Evolutionary conservation across 2,888 invertebrate genomes (phyloP), one percentile per base, ranked within the genome.

Genomic region (Amorpha juglandis): DNA sequence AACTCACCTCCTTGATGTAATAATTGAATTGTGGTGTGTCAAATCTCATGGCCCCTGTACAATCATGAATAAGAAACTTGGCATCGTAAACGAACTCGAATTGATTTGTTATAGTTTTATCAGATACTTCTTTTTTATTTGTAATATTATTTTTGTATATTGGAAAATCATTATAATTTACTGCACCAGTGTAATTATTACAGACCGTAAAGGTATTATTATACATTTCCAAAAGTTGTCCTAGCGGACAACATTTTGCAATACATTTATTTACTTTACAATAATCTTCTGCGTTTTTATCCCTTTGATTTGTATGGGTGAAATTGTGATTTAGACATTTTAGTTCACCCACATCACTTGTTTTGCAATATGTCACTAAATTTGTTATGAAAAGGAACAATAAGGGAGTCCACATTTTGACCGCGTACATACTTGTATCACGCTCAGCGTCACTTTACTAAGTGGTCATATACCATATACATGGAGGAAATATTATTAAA

Each of bases 201-300:
- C 27, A 27, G 4, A 27, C 27, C 27, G 4, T 27, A 1, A 27
- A 27, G n/a, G 27, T n/a, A 9, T 12, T 1, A n/a, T 16, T 9
- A n/a, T 4, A n/a, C 16, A 7, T n/a, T n/a, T n/a, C n/a, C n/a
- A 63, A 35, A 4, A 63, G 38, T 38, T 63, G 35, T 6, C 50
- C 63, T 19, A 19, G 11, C 11, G 48, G 35, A 16, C 63, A 63
- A 19, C 63, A 63, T 35, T 63, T 63, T 11, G 35, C 63, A 27
- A 63, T 50, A 33, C 63, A 63, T n/a, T 27, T 48, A 9, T 63
- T n/a, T 33, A 1, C 33, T 50, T 6, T 16, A 12, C 19, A 35
- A 33, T 19, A 51, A 33, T 51, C n/a, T 35, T 63, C n/a, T 19
- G 47, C 27, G 14, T 27, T 21, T 6, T 21, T n/a, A 12, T 14